These are phyloP conservation scores for Athrips mouffetella DNA, from an alignment of 2,888 invertebrate species.

Conservation along the genomic window DNA sequence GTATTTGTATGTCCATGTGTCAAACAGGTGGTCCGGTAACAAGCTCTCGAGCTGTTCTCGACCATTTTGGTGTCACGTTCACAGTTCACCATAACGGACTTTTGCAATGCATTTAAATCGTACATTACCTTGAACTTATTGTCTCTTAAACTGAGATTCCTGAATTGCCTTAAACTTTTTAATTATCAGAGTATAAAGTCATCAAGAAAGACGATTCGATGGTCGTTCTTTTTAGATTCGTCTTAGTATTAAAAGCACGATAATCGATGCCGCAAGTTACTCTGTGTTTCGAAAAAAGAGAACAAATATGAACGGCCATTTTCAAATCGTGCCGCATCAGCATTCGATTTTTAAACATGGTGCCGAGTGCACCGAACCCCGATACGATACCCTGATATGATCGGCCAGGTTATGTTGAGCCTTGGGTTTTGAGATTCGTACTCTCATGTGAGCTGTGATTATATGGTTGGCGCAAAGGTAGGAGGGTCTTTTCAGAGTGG, in stretches of 20 bases:
- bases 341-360: constrained; percentile 69
- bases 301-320: constrained; percentile 51
- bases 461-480: constrained; percentile 33
- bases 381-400: constrained; percentile 54
- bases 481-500: constrained; percentile 47
- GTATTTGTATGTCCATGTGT: constrained; percentile 56
- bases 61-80: constrained; percentile 59
- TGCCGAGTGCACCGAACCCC: constrained; percentile 70
- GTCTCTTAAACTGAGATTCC: not conserved
- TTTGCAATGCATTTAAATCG: constrained; percentile 60
- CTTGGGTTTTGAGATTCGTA: constrained; percentile 31
- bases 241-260: constrained; percentile 31
- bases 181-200: constrained; percentile 46
- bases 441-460: constrained; percentile 32
- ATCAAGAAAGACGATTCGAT: constrained; percentile 32
- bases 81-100: constrained; percentile 46
- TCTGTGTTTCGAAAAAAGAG: constrained; percentile 20
- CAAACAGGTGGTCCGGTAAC: constrained; percentile 60
- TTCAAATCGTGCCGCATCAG: constrained; percentile 55
- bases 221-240: constrained; percentile 31
- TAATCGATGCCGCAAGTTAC: constrained; percentile 22
- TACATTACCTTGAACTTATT: constrained; percentile 41
- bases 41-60: constrained; percentile 44
- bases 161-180: constrained; percentile 16
- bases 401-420: constrained; percentile 49